Percentiles rank a stretch among this genome's conserved stretches.
Evolutionary conservation across 2,797 vertebrate genomes (phyloP).

Genomic region (Neomorphus geoffroyi): DNA sequence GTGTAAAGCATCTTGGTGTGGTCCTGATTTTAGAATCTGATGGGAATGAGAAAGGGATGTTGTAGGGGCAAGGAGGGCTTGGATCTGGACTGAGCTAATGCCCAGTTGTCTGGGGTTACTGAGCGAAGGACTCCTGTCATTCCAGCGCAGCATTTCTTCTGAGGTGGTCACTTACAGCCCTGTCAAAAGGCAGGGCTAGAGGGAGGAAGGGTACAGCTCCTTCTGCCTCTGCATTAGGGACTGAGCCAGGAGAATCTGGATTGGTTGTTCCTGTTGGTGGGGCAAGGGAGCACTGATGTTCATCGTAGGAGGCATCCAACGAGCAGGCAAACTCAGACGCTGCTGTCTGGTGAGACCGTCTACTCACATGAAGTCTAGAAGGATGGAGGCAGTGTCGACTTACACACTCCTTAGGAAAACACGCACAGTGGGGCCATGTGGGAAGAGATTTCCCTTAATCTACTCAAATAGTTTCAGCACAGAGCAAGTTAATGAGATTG

Average conservation of each 20-base stretch:
- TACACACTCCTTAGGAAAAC: background rate
- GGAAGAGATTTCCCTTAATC: background rate
- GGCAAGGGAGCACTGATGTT: no score
- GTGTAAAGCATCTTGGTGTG: background rate
- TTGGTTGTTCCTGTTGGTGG: no score
- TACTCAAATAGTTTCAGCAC: no score
- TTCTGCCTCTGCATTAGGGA: no score
- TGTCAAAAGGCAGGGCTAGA: no score
- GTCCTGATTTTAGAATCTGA: background rate
- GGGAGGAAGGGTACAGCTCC: no score
- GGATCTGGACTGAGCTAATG: background rate
- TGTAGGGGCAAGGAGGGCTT: background rate
- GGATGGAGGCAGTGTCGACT: accelerated
- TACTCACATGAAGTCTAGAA: no score
- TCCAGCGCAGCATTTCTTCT: background rate
- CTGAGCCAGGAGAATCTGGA: no score
- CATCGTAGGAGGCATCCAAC: no score
- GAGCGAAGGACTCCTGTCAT: background rate
- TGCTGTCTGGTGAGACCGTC: background rate
- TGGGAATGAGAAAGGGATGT: background rate
- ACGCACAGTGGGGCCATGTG: background rate
- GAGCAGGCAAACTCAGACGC: no score
- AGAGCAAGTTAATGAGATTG: background rate
- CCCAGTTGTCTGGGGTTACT: background rate
- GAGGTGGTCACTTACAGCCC: background rate